phyloP scores from a whole-genome alignment of 2,797 vertebrate species.

The Enteromius anoplus region DNA sequence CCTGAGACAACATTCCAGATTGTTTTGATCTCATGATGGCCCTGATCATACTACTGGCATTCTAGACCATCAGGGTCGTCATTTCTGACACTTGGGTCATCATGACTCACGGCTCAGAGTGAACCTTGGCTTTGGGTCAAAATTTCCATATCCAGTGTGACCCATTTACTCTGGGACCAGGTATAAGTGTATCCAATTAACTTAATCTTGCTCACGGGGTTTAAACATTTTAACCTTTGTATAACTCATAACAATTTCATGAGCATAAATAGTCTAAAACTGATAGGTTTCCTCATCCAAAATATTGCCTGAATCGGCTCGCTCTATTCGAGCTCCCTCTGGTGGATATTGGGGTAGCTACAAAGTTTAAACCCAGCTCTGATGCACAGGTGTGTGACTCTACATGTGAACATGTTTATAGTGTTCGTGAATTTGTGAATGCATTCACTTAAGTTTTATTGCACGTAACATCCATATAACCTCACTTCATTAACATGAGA shows the following conservation, averaged over 20 bases:
- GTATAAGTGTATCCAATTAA: not conserved
- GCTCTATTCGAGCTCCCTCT: slow-evolving; percentile 20
- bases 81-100: not conserved
- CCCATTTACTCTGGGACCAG: not conserved
- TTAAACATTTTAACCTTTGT: not conserved
- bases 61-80: not conserved
- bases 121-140: not conserved
- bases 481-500: not conserved
- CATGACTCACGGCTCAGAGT: not conserved
- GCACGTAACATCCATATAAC: not conserved
- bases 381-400: slow-evolving; percentile 1
- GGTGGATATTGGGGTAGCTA: slow-evolving; percentile 24
- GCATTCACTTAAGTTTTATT: not conserved
- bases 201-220: not conserved
- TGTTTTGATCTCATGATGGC: not conserved
- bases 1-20: not conserved
- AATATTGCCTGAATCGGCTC: not conserved
- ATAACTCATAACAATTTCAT: not conserved
- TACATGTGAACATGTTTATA: not conserved
- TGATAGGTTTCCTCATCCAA: not conserved
- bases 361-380: not conserved
- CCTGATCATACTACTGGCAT: slow-evolving; percentile 3
- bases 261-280: not conserved
- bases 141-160: not conserved
- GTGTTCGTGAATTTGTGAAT: slow-evolving; percentile 36